phyloP scores from a whole-genome alignment of 2,888 invertebrate genomes.

The Apantesis nais region DNA sequence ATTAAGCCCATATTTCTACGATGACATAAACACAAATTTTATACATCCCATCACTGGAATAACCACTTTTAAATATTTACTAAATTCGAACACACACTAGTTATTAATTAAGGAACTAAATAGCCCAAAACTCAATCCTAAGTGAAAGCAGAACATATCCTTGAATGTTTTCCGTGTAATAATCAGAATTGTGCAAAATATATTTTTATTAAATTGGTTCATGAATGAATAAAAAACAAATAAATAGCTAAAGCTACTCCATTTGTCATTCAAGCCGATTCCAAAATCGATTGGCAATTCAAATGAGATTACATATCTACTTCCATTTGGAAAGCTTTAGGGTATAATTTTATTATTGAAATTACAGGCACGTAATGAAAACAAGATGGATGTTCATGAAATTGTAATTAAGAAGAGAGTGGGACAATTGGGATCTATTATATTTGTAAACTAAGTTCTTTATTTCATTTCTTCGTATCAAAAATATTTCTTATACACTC shows the following conservation, averaged over 20 bases:
- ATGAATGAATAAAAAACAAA: not conserved
- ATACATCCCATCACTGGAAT: too few species aligned
- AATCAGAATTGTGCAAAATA: not conserved
- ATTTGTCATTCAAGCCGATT: not conserved
- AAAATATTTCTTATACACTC: not conserved
- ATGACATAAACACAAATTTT: too few species aligned
- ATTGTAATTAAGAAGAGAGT: not conserved
- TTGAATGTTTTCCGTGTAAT: not conserved
- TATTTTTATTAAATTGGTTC: not conserved
- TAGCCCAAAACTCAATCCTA: not conserved
- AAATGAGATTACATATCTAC: not conserved
- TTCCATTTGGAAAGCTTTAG: not conserved
- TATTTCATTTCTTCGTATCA: not conserved
- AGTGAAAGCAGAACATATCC: not conserved
- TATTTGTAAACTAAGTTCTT: not conserved
- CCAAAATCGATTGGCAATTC: not conserved
- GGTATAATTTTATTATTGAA: constrained; percentile 3
- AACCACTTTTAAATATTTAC: not conserved
- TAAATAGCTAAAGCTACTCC: not conserved
- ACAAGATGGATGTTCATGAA: not conserved
- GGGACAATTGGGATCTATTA: not conserved
- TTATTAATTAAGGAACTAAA: not conserved
- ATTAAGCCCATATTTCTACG: too few species aligned
- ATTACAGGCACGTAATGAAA: not conserved
- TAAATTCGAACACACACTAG: not conserved